phyloP scores from a whole-genome alignment of 2,797 vertebrate genomes.

The Oryzias dopingdopingensis region DNA sequence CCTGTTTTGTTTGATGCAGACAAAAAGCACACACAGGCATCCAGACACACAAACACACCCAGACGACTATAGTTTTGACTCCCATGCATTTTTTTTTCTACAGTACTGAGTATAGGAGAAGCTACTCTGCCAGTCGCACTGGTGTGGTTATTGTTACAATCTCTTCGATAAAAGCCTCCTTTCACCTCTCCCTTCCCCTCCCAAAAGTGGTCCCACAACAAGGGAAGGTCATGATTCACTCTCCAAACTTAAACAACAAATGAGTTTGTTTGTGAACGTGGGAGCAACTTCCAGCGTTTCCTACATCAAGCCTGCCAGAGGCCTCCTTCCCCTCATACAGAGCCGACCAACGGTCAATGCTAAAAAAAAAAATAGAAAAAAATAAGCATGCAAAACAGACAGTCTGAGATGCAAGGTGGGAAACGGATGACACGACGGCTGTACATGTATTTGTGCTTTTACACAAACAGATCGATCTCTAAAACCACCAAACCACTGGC shows the following conservation, averaged over 20 bases:
- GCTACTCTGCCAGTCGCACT: slow-evolving; percentile 79
- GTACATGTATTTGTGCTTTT: slow-evolving; percentile 67
- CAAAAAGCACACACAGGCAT: slow-evolving; percentile 41
- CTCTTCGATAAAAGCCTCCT: slow-evolving; percentile 75
- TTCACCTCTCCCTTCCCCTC: slow-evolving; percentile 36
- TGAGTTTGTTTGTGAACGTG: slow-evolving; percentile 24
- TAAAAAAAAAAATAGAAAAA: slow-evolving; percentile 58
- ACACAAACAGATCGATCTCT: slow-evolving; percentile 66
- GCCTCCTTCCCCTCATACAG: slow-evolving; percentile 50
- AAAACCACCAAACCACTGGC: slow-evolving; percentile 59
- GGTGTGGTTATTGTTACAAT: slow-evolving; percentile 82
- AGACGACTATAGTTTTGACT: slow-evolving; percentile 73
- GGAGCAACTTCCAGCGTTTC: slow-evolving; percentile 30
- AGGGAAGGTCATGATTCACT: slow-evolving; percentile 21
- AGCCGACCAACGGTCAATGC: slow-evolving; percentile 54
- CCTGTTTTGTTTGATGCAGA: slow-evolving; percentile 45
- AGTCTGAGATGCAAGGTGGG: background rate
- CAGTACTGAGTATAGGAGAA: slow-evolving; percentile 80
- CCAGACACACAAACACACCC: slow-evolving; percentile 45
- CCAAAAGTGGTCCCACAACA: slow-evolving; percentile 30
- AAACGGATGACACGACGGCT: slow-evolving; percentile 31
- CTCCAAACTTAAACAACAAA: slow-evolving; percentile 9
- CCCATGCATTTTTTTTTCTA: slow-evolving; percentile 77
- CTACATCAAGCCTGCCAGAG: slow-evolving; percentile 30
- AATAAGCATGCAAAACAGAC: slow-evolving; percentile 57